Evolutionary conservation across 2,888 invertebrate genomes (phyloP).

Genomic region (Hylaea fasciaria): DNA sequence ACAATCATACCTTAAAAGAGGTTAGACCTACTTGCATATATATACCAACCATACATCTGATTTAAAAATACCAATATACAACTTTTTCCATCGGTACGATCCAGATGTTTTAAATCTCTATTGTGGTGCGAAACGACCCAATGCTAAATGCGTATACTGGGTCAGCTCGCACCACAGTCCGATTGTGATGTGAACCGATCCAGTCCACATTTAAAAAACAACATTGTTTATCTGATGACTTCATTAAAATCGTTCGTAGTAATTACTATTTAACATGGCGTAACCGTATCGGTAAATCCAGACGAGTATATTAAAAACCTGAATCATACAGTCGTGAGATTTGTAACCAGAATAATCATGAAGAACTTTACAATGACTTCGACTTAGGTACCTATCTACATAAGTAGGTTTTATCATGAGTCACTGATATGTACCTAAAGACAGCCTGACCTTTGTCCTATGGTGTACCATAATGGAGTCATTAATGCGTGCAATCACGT

Average conservation of each 20-base stretch:
- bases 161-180: no score
- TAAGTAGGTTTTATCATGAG: background rate
- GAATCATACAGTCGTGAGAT: slow-evolving; percentile 41
- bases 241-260: background rate
- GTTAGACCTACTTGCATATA: no score
- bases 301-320: slow-evolving; percentile 15
- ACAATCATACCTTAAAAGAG: no score
- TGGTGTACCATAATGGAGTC: slow-evolving; percentile 34
- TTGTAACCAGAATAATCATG: slow-evolving; percentile 36
- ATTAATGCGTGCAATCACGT: slow-evolving; percentile 27
- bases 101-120: no score
- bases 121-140: no score
- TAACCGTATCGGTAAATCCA: slow-evolving; percentile 13
- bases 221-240: no score
- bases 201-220: no score
- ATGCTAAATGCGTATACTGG: no score
- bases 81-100: no score
- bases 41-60: no score
- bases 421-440: slow-evolving; percentile 18
- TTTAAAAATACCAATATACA: no score
- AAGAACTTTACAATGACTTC: slow-evolving; percentile 34
- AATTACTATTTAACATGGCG: slow-evolving; percentile 6
- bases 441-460: slow-evolving; percentile 30
- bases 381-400: background rate
- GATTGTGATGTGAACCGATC: no score